Conservation (phyloP, 2,888 invertebrate species). For the Alloscopus bannaensis region DNA sequence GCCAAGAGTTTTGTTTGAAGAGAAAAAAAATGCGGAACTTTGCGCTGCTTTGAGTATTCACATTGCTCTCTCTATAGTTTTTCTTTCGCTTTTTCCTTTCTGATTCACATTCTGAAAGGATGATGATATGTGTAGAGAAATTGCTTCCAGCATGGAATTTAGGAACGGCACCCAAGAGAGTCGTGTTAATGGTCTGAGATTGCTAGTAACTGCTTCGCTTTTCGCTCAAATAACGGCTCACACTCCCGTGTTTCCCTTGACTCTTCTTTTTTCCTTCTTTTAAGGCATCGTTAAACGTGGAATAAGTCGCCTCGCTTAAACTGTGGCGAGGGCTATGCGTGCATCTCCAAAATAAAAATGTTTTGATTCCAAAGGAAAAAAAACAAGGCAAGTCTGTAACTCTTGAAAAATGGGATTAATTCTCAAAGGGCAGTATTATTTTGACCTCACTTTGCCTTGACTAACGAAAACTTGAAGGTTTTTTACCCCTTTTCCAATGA, state of each 20-base stretch:
- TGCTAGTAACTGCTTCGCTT: conserved; percentile 69
- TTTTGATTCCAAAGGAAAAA: too few species aligned
- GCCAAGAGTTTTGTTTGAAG: too few species aligned
- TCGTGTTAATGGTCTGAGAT: conserved; percentile 72
- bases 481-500: conserved; percentile 6
- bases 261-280: conserved; percentile 9
- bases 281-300: conserved; percentile 2
- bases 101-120: conserved; percentile 14
- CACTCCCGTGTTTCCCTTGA: conserved; percentile 65
- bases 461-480: conserved; percentile 19
- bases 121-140: conserved; percentile 43
- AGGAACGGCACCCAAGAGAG: conserved; percentile 72
- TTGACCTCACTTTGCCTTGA: conserved; percentile 65
- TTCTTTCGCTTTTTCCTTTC: not conserved
- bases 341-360: too few species aligned
- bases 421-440: too few species aligned
- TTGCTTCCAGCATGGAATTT: conserved; percentile 66
- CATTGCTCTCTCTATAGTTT: not conserved
- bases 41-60: not conserved
- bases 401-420: too few species aligned
- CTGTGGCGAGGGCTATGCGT: not conserved
- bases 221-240: conserved; percentile 70
- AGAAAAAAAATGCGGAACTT: not conserved
- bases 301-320: too few species aligned
- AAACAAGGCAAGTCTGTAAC: too few species aligned